Conservation (phyloP, 2,113 vertebrate genomes). For the Mungos mungo region DNA sequence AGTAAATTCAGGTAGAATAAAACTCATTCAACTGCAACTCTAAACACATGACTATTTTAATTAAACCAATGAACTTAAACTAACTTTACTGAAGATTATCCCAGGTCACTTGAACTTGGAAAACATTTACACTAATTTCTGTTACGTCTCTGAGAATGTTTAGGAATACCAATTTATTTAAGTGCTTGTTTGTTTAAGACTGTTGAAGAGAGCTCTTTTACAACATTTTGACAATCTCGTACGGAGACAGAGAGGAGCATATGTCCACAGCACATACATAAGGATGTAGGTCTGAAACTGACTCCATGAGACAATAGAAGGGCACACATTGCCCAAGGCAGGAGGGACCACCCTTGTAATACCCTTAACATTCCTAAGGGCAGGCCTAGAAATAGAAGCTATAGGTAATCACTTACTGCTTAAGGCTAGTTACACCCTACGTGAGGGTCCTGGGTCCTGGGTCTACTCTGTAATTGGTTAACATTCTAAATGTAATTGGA, state of each 20-base stretch:
- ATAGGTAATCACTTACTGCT: too few species aligned
- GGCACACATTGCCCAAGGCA: too few species aligned
- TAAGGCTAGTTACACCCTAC: too few species aligned
- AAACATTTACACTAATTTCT: not conserved
- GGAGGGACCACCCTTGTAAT: too few species aligned
- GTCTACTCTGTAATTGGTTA: too few species aligned
- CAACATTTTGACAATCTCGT: not conserved
- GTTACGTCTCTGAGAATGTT: not conserved
- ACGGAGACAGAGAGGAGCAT: not conserved
- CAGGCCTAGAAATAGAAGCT: too few species aligned
- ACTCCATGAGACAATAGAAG: too few species aligned
- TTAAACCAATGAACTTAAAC: not conserved
- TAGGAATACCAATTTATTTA: not conserved
- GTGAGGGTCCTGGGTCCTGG: too few species aligned
- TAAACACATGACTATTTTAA: not conserved
- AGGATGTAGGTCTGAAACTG: too few species aligned
- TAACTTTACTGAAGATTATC: not conserved
- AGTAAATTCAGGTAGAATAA: not conserved
- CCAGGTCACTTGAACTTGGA: not conserved
- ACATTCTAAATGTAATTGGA: too few species aligned
- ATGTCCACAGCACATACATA: too few species aligned
- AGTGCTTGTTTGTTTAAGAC: not conserved
- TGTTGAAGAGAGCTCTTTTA: not conserved
- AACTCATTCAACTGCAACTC: not conserved
- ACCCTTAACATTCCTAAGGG: too few species aligned